Evolutionary conservation across 1,140 invertebrate genomes (phyloP), one percentile per base, ranked within the genome.

Genomic region (Cotesia glomerata): DNA sequence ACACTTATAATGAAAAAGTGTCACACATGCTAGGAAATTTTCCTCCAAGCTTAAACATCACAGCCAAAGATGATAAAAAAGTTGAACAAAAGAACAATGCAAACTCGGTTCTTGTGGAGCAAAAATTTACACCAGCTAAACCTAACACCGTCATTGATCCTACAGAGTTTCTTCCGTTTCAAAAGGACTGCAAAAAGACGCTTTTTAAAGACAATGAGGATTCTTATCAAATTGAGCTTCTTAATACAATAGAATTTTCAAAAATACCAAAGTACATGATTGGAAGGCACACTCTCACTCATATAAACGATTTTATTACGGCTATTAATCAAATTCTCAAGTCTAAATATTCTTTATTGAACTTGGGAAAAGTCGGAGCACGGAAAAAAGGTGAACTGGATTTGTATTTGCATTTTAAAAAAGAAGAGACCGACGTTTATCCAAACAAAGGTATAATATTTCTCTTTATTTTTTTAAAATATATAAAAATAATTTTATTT

Each of bases 221-320:
- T 35, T 77, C 45, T 16, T 77, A 72, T 13, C 32, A 3, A 1
- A 75, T 85, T 52, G 5, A 58, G 52, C n/a, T 61, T 7, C 58
- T 86, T 1, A 76, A 36, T 0, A 5, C 72, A 5, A 66, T 79
- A 36, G 85, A 87, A 75, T 86, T 85, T 26, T 58, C 39, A 16
- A 80, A 72, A 70, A 76, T 87, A 56, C 85, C 85, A 7, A 85
- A 85, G 58, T 87, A 87, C 59, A 84, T 86, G 26, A 84, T 86
- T 56, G 83, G 83, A 5, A 72, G 85, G 61, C 79, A 85, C 39
- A 71, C 79, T 4, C 11, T 85, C 5, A 67, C 77, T 0, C 62
- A 61, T 7, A 26, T 86, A 0, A 87, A 87, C 72, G 76, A 65
- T 69, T 79, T 87, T 35, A 69, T 86, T 62, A 45, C 51, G 13